Percentiles rank a stretch among this genome's conserved stretches.
phyloP scores from a whole-genome alignment of 2,113 vertebrate genomes.

The Crotalus viridis region DNA sequence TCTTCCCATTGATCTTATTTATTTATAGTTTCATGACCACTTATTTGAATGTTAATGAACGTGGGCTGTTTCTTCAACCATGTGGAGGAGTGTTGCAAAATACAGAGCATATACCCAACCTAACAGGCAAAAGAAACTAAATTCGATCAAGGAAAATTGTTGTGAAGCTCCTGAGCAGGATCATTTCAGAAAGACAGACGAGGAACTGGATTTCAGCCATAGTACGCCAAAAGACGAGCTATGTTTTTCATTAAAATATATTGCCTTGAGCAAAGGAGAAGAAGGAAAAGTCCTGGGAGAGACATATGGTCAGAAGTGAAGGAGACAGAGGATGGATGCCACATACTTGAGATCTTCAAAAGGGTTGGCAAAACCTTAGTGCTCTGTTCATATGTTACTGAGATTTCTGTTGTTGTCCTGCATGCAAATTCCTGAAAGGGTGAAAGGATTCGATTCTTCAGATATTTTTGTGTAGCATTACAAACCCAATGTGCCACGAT shows the following conservation, averaged over 20 bases:
- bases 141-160: background rate
- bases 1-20: conserved; percentile 37
- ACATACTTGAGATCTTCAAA: background rate
- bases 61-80: conserved; percentile 51
- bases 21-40: conserved; percentile 49
- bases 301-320: background rate
- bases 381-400: background rate
- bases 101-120: background rate
- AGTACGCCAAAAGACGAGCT: background rate
- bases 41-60: conserved; percentile 55
- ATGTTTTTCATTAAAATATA: background rate
- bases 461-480: background rate
- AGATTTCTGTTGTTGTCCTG: background rate
- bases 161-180: conserved; percentile 29
- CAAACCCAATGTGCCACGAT: background rate
- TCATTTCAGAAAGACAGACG: background rate
- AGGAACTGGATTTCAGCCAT: background rate
- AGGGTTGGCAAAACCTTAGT: background rate
- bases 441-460: background rate
- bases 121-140: conserved; percentile 1
- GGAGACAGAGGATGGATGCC: background rate
- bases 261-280: conserved; percentile 13
- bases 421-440: background rate
- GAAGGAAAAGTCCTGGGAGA: background rate
- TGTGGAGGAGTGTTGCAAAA: conserved; percentile 24